A percentile compares a stretch with the other conserved stretches of the same genome.
Conservation (phyloP, 2,797 vertebrate species). For the Triplophysa yarkandensis region DNA sequence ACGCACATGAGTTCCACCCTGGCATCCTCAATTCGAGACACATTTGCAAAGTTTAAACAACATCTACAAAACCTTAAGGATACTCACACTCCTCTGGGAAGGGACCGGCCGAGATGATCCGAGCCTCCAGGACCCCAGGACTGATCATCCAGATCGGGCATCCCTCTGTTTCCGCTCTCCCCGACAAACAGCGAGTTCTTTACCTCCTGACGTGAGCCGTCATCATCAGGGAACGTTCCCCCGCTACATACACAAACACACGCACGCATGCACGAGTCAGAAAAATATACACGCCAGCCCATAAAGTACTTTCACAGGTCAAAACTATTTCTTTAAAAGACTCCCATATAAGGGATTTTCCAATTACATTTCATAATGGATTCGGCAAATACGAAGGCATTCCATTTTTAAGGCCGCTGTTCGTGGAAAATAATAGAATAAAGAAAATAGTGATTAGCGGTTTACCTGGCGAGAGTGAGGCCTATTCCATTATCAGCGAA, state of each 20-base stretch:
- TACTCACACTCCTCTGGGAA: constrained; percentile 90
- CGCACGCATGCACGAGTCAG: constrained; percentile 10
- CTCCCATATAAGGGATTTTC: constrained; percentile 67
- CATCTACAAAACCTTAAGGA: neutral
- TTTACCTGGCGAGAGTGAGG: constrained; percentile 92
- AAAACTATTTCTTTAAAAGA: constrained; percentile 56
- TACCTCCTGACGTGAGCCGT: constrained; percentile 92
- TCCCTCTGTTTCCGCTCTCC: constrained; percentile 91
- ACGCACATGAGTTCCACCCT: neutral
- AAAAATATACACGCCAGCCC: constrained; percentile 33
- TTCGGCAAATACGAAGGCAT: constrained; percentile 55
- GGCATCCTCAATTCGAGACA: neutral
- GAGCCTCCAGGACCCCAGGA: constrained; percentile 89
- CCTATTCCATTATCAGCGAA: constrained; percentile 98
- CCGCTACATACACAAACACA: constrained; percentile 74
- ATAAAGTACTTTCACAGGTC: constrained; percentile 64
- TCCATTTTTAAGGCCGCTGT: constrained; percentile 45
- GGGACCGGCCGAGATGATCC: constrained; percentile 83
- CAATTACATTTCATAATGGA: constrained; percentile 63
- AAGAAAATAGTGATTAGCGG: constrained; percentile 36
- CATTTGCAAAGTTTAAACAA: neutral
- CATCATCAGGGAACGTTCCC: constrained; percentile 94
- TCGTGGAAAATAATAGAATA: constrained; percentile 41
- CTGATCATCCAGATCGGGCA: constrained; percentile 73
- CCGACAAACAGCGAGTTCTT: constrained; percentile 96